phyloP scores from a whole-genome alignment of 92 coral and sea anemone genomes.

The Pocillopora grandis region DNA sequence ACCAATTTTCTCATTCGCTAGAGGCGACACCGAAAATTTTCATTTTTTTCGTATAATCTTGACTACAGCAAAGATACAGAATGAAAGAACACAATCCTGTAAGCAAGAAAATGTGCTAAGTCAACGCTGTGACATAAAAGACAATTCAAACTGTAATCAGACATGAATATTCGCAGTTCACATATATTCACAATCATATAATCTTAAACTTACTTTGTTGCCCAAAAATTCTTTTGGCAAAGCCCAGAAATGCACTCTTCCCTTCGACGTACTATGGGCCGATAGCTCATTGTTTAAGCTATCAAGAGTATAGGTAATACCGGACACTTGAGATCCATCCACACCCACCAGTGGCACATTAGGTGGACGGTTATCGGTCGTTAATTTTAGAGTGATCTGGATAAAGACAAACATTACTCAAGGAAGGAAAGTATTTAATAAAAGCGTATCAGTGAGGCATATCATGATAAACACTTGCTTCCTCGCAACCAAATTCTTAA shows the following conservation, averaged over 20 bases:
- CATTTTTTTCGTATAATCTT: too few relatives aligned
- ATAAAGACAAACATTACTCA: not conserved
- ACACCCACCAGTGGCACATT: slow-evolving; percentile 7
- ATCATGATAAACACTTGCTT: too few relatives aligned
- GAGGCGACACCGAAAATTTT: too few relatives aligned
- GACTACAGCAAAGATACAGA: too few relatives aligned
- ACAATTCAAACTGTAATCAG: not conserved
- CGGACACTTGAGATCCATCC: slow-evolving; percentile 9
- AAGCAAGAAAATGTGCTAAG: too few relatives aligned
- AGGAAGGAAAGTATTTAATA: not conserved
- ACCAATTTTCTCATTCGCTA: too few relatives aligned
- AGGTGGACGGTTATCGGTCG: not conserved
- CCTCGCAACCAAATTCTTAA: not conserved
- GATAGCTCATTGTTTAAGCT: slow-evolving; percentile 15
- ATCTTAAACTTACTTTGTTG: slow-evolving; percentile 56
- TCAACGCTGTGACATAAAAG: too few relatives aligned
- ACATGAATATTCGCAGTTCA: not conserved
- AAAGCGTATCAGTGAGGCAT: not conserved
- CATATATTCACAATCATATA: not conserved
- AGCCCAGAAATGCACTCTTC: slow-evolving; percentile 60
- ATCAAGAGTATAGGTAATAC: slow-evolving; percentile 12
- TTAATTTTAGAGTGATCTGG: slow-evolving; percentile 13
- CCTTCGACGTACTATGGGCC: slow-evolving; percentile 30
- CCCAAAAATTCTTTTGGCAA: slow-evolving; percentile 69
- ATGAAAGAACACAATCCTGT: too few relatives aligned